Evolutionary conservation across 1,140 invertebrate genomes (phyloP).

Genomic region (Portunus trituberculatus): DNA sequence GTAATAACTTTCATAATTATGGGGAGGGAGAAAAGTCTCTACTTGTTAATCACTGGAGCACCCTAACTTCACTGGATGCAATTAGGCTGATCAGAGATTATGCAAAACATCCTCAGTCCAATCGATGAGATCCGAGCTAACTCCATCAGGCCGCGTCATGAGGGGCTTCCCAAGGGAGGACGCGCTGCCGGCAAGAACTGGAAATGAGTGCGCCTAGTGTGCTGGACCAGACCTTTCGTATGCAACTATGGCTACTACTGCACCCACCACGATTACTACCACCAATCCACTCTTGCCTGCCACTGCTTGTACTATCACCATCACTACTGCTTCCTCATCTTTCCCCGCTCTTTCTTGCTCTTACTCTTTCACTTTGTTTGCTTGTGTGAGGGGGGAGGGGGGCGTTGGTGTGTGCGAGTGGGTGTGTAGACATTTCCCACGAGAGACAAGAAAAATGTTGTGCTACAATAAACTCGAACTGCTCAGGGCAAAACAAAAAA

Average conservation of each 20-base stretch:
- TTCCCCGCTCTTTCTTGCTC: neutral
- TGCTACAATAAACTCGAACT: too few species aligned
- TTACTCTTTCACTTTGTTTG: too few species aligned
- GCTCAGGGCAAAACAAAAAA: too few species aligned
- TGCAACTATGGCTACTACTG: neutral
- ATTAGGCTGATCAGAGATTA: conserved; percentile 22
- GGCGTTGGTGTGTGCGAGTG: too few species aligned
- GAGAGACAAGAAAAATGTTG: too few species aligned
- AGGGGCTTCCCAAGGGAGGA: neutral
- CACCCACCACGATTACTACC: neutral
- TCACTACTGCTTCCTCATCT: neutral
- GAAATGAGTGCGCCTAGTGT: neutral
- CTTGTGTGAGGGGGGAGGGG: too few species aligned
- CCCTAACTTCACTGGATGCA: neutral
- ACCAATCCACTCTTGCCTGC: neutral
- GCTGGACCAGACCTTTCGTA: neutral
- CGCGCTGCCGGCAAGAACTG: neutral
- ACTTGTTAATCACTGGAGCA: conserved; percentile 10
- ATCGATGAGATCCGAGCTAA: conserved; percentile 12
- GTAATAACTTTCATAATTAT: neutral
- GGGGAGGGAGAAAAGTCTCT: neutral
- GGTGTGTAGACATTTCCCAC: too few species aligned
- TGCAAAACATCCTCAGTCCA: neutral
- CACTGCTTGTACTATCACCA: neutral
- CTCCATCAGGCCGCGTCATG: neutral